Evolutionary conservation across 2,888 invertebrate species (phyloP).

Genomic region (Cryptocephalus moraei): DNA sequence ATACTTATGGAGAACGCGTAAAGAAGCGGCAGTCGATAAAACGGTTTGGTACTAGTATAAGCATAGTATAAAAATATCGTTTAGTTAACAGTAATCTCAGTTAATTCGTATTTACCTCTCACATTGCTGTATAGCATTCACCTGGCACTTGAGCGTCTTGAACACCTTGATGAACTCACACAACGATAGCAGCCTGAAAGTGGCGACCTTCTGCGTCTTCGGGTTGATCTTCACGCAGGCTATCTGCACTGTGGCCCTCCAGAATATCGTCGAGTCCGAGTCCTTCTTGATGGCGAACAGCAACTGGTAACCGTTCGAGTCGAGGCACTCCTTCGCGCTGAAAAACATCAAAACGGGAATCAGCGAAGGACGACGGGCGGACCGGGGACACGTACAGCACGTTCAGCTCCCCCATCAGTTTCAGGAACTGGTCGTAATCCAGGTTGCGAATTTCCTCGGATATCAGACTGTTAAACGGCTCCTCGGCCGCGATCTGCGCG

Average conservation of each 20-base stretch:
- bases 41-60: too few species aligned
- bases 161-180: slow-evolving; percentile 55
- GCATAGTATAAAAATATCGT: too few species aligned
- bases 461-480: slow-evolving; percentile 25
- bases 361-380: not conserved
- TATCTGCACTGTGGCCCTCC: slow-evolving; percentile 60
- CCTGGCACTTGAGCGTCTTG: slow-evolving; percentile 43
- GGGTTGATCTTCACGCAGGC: slow-evolving; percentile 52
- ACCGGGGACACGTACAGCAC: slow-evolving; percentile 41
- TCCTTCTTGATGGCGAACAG: slow-evolving; percentile 56
- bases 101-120: slow-evolving; percentile 19
- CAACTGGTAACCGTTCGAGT: slow-evolving; percentile 50
- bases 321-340: slow-evolving; percentile 50
- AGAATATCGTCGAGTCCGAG: slow-evolving; percentile 51
- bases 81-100: too few species aligned
- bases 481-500: slow-evolving; percentile 23
- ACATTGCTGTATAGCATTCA: slow-evolving; percentile 31
- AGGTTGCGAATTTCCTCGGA: slow-evolving; percentile 29
- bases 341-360: slow-evolving; percentile 7
- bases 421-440: slow-evolving; percentile 49
- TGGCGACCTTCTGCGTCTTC: slow-evolving; percentile 43
- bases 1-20: too few species aligned
- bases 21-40: too few species aligned
- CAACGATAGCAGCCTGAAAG: slow-evolving; percentile 49
- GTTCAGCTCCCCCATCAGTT: slow-evolving; percentile 49